Conservation (phyloP, 35 echinoderm and acorn worm genomes). For the Stichopus chloronotus region DNA sequence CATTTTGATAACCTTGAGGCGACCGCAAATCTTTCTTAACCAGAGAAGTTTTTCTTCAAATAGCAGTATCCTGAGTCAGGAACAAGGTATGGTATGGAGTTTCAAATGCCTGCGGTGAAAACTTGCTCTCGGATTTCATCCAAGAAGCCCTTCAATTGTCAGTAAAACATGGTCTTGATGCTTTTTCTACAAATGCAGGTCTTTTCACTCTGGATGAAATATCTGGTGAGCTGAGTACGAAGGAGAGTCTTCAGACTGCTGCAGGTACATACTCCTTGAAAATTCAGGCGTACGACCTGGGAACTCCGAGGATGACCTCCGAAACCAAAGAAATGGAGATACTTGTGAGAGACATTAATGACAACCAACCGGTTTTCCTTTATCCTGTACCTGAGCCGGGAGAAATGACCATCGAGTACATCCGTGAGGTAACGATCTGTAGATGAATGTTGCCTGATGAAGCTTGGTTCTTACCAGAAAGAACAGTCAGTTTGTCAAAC, state of each 20-base stretch:
- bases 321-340: not conserved
- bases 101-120: too few species aligned
- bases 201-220: slow-evolving; percentile 45
- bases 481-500: too few species aligned
- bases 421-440: slow-evolving; percentile 53
- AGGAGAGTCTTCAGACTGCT: not conserved
- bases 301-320: not conserved
- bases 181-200: slow-evolving; percentile 3
- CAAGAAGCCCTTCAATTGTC: too few species aligned
- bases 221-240: slow-evolving; percentile 40
- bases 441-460: too few species aligned
- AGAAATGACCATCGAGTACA: slow-evolving; percentile 18
- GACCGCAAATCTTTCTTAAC: too few species aligned
- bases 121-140: too few species aligned
- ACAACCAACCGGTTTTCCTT: slow-evolving; percentile 57
- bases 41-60: too few species aligned
- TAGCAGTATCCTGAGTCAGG: too few species aligned
- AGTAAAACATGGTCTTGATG: too few species aligned
- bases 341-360: slow-evolving; percentile 59
- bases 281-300: slow-evolving; percentile 49
- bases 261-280: slow-evolving; percentile 37
- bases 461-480: too few species aligned
- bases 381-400: slow-evolving; percentile 37
- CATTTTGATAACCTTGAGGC: too few species aligned
- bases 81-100: too few species aligned